A percentile compares a stretch with the other conserved stretches of the same genome.
phyloP scores from a whole-genome alignment of 2,888 invertebrate genomes.

The Aleiodes testaceus region DNA sequence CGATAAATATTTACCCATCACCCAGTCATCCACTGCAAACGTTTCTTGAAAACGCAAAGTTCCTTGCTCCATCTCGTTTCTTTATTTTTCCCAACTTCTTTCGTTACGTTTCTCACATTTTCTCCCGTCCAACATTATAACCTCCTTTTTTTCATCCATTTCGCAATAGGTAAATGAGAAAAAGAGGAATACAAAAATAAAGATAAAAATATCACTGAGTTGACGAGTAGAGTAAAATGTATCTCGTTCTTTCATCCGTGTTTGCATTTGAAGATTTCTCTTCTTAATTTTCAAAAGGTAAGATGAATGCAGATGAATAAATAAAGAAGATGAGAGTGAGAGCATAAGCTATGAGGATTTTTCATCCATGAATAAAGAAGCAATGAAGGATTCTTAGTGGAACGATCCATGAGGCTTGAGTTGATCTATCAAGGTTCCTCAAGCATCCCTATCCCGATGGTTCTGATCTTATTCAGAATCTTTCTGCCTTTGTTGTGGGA shows the following conservation, averaged over 20 bases:
- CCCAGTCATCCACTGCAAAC: constrained; percentile 58
- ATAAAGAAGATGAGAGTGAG: constrained; percentile 8
- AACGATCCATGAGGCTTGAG: not conserved
- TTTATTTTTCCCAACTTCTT: constrained; percentile 17
- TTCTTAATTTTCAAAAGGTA: not conserved
- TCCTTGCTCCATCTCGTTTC: constrained; percentile 34
- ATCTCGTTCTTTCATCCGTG: not conserved
- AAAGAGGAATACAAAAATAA: too few species aligned
- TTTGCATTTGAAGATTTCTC: not conserved
- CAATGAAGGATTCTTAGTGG: not conserved
- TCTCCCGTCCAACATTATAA: not conserved
- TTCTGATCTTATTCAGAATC: constrained; percentile 31
- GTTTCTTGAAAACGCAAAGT: constrained; percentile 56
- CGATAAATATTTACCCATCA: constrained; percentile 65
- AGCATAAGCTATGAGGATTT: constrained; percentile 1
- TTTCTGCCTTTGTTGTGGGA: constrained; percentile 2
- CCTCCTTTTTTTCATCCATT: not conserved
- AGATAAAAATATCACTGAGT: not conserved
- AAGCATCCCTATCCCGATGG: constrained; percentile 9
- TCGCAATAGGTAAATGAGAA: not conserved
- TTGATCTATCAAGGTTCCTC: not conserved
- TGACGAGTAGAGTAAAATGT: constrained; percentile 8
- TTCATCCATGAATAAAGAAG: constrained; percentile 6
- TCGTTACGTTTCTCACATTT: constrained; percentile 7
- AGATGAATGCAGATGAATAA: constrained; percentile 9